phyloP scores from a whole-genome alignment of 1,140 invertebrate genomes.

The Danaus plexippus region DNA sequence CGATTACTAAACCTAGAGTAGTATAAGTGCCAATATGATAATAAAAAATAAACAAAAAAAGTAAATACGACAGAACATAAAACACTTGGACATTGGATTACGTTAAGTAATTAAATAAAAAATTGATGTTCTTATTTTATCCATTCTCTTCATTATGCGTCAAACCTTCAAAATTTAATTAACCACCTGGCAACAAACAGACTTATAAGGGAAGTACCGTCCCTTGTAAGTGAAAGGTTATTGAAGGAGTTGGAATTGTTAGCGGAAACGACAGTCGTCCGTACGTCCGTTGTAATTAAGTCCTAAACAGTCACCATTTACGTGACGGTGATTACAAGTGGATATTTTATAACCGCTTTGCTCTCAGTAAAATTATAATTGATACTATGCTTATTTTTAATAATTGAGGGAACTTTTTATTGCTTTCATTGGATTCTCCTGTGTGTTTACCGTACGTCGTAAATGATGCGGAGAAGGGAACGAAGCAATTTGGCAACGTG shows the following conservation, averaged over 20 bases:
- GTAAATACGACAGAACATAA: too few species aligned
- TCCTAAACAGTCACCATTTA: conserved; percentile 36
- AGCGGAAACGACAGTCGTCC: conserved; percentile 42
- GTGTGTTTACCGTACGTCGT: conserved; percentile 24
- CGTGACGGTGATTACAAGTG: conserved; percentile 29
- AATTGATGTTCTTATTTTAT: conserved; percentile 32
- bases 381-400: too few species aligned
- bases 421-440: too few species aligned
- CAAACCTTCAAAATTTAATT: conserved; percentile 53
- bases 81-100: conserved; percentile 22
- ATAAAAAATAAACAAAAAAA: too few species aligned
- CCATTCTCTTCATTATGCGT: conserved; percentile 39
- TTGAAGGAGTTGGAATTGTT: conserved; percentile 26
- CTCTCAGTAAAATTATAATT: too few species aligned
- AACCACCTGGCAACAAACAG: conserved; percentile 41
- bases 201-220: conserved; percentile 18
- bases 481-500: conserved; percentile 55
- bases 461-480: conserved; percentile 55
- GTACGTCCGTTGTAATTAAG: conserved; percentile 34
- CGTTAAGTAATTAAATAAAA: conserved; percentile 30
- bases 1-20: too few species aligned
- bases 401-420: too few species aligned
- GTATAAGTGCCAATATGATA: too few species aligned
- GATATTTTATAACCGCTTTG: conserved; percentile 4
- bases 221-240: conserved; percentile 22